Evolutionary conservation across 2,113 vertebrate species (phyloP).

Genomic region (Mellivora capensis): DNA sequence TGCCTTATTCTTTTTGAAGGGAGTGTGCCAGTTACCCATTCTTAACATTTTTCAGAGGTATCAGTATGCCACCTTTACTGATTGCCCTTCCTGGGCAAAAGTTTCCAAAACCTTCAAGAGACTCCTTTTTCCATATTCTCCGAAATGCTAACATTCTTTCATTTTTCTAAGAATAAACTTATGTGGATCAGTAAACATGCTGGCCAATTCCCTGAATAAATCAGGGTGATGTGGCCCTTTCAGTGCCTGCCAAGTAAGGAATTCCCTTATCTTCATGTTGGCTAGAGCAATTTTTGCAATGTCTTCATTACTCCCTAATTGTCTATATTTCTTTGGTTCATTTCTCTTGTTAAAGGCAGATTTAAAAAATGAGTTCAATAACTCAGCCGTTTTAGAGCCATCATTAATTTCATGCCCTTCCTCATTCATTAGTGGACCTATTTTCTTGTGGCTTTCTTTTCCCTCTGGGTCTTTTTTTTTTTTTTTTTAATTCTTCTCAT

Average conservation of each 20-base stretch:
- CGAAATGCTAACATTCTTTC: not conserved
- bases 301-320: slow-evolving; percentile 72
- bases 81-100: not conserved
- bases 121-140: not conserved
- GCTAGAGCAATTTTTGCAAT: slow-evolving; percentile 42
- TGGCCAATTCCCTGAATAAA: not conserved
- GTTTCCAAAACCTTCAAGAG: not conserved
- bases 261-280: slow-evolving; percentile 29
- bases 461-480: not conserved
- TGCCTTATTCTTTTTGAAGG: not conserved
- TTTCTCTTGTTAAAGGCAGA: slow-evolving; percentile 71
- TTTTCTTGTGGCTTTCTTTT: slow-evolving; percentile 57
- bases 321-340: slow-evolving; percentile 53
- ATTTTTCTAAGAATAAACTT: slow-evolving; percentile 42
- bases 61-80: not conserved
- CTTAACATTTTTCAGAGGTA: not conserved
- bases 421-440: slow-evolving; percentile 66
- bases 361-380: slow-evolving; percentile 76
- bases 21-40: not conserved
- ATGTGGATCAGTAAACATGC: not conserved
- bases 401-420: slow-evolving; percentile 74
- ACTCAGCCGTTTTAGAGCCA: slow-evolving; percentile 70
- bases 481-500: not conserved
- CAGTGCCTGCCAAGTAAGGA: slow-evolving; percentile 3
- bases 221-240: not conserved